These are phyloP conservation scores for Pantala flavescens DNA, from an alignment of 1,140 invertebrate species.

Conservation along the genomic window DNA sequence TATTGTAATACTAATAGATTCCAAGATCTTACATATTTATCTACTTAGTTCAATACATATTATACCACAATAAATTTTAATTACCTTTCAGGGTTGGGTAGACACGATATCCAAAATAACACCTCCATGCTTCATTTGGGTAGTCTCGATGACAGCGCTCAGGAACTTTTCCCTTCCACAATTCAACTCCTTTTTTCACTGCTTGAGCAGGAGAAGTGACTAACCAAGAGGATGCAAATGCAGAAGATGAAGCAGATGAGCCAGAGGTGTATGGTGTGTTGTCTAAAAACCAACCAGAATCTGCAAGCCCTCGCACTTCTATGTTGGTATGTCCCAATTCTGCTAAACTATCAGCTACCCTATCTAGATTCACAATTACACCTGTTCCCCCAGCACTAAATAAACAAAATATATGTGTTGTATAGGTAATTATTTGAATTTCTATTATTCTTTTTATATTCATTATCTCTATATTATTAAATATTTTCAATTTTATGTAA, in stretches of 20 bases:
- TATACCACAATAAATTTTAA: no score
- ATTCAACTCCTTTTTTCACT: constrained; percentile 62
- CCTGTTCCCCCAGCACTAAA: constrained; percentile 80
- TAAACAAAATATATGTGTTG: no score
- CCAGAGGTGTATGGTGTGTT: constrained; percentile 53
- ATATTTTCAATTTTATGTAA: not conserved
- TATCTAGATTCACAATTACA: constrained; percentile 81
- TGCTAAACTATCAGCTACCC: constrained; percentile 54
- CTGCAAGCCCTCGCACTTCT: constrained; percentile 66
- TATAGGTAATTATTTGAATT: no score
- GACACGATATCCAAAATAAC: constrained; percentile 84
- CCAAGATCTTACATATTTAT: no score
- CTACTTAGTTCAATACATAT: no score
- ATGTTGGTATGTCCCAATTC: constrained; percentile 48
- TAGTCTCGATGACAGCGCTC: constrained; percentile 57
- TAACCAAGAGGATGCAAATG: constrained; percentile 17
- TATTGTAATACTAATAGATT: no score
- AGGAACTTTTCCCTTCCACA: constrained; percentile 76
- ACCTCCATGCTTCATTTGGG: constrained; percentile 69
- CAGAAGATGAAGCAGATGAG: constrained; percentile 25
- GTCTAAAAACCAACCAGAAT: constrained; percentile 92
- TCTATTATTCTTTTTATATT: no score
- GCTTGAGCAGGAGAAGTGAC: constrained; percentile 39
- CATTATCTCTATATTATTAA: not conserved
- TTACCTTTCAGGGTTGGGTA: constrained; percentile 75